Base-by-base conservation (phyloP, 1,140 invertebrate genomes). In the Heterodera schachtii region DNA sequence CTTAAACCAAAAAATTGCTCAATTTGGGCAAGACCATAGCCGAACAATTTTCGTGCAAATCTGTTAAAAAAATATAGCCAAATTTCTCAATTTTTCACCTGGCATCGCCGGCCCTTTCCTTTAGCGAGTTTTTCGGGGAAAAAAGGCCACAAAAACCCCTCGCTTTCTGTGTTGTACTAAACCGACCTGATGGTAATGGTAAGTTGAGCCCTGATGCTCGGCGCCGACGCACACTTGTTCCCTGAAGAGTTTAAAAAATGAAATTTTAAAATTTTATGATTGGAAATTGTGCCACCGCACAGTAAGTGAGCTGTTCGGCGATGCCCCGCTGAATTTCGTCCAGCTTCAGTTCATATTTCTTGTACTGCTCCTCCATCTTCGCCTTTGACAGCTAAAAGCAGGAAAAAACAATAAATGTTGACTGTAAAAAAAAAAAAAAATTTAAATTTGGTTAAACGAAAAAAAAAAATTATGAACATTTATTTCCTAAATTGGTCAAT, bases 161-260 rank as follows among this genome's bases (percentile, higher is more conserved):
- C 2, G 11, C 13, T 1, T 16, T 16, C 0, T 64, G 5, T 5
- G 19, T 2, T 64, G 13, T 19, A 64, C 11, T 1, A 64, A 13
- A 19, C 11, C 16, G 41, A 46, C 60, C 49, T 84, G 83, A 57
- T 86, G 76, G 9, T 70, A 43, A 13, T 71, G 44, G 52, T 87
- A 84, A 46, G 57, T 84, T 16, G 79, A 83, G 79, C 85, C 84
- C 66, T 84, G 84, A 60, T 84, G 84, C 66, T 84, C 84, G 21
- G 85, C 79, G 31, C 84, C 84, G 41, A 86, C 84, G 57, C 83
- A 86, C 11, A 86, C 66, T n/a, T 83, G 83, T 64, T 86, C 84
- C 75, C 66, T 81, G 16, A 47, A 67, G 49, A 81, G n/a, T 9
- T 7, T 31, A 31, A 31, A 31, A 31, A 31, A 31, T 31, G 31